Evolutionary conservation across 1,140 invertebrate genomes (phyloP).

Genomic region (Pseudomyrmex dendroicus): DNA sequence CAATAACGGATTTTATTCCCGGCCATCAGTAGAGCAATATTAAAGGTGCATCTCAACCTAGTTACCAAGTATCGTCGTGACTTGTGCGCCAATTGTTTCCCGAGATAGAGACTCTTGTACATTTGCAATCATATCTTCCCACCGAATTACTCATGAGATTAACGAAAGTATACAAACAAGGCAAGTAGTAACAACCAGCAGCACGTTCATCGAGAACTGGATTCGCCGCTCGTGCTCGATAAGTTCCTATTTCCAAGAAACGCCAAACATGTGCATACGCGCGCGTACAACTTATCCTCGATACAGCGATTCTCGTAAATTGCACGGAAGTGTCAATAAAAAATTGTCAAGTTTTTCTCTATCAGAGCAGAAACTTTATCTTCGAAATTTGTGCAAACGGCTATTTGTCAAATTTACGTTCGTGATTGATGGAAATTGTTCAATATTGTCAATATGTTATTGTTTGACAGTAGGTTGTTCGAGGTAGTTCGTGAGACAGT

Average conservation of each 20-base stretch:
- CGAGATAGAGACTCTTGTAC: neutral
- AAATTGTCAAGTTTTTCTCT: no score
- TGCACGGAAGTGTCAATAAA: no score
- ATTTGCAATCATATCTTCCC: neutral
- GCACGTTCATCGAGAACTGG: no score
- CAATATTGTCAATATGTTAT: conserved; percentile 2
- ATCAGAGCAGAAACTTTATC: no score
- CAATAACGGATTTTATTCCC: no score
- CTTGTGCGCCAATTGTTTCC: neutral
- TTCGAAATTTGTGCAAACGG: no score
- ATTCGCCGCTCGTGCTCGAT: neutral
- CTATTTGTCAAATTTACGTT: neutral
- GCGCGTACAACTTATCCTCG: neutral
- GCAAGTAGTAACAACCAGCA: neutral
- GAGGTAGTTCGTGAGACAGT: neutral
- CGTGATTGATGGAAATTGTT: neutral
- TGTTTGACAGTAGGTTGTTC: conserved; percentile 18
- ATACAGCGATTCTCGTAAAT: neutral
- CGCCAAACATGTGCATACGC: neutral
- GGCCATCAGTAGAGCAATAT: no score
- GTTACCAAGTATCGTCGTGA: neutral
- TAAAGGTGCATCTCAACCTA: neutral
- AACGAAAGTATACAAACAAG: neutral
- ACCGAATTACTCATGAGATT: neutral
- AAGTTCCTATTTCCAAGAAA: conserved; percentile 40